Conservation (phyloP, 2,888 invertebrate species). For the Neoascia interrupta region DNA sequence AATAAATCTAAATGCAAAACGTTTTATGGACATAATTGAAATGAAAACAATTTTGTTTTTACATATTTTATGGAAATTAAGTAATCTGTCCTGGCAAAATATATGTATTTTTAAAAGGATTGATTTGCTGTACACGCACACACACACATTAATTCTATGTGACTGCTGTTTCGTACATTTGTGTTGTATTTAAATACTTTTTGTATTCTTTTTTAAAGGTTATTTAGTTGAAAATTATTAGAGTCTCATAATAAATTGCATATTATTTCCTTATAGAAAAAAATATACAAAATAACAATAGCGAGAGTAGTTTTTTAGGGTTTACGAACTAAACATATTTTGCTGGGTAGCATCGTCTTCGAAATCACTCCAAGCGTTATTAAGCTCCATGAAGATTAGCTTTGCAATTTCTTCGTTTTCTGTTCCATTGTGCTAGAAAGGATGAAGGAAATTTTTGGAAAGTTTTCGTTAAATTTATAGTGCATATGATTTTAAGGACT, state of each 20-base stretch:
- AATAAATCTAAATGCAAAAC: constrained; percentile 49
- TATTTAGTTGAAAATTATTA: constrained; percentile 33
- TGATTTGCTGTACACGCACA: constrained; percentile 14
- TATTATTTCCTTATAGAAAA: not conserved
- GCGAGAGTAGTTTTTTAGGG: constrained; percentile 30
- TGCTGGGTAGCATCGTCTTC: constrained; percentile 89
- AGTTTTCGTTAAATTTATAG: too few species aligned
- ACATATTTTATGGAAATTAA: constrained; percentile 72
- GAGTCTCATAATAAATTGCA: constrained; percentile 19
- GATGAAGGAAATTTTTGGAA: constrained; percentile 24
- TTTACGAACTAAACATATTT: constrained; percentile 82
- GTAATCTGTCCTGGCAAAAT: constrained; percentile 74
- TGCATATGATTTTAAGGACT: too few species aligned
- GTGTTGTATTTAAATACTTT: too few species aligned
- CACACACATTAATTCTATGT: not conserved
- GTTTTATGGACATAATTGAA: constrained; percentile 7
- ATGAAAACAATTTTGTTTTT: constrained; percentile 17
- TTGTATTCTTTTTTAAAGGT: too few species aligned
- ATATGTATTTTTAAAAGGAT: constrained; percentile 2
- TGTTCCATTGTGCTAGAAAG: constrained; percentile 92
- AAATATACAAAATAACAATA: too few species aligned
- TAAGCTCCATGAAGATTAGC: constrained; percentile 98
- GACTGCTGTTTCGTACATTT: too few species aligned
- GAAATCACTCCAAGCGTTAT: constrained; percentile 99
- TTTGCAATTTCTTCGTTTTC: constrained; percentile 96